A percentile compares a stretch with the other conserved stretches of the same genome.
Evolutionary conservation across 2,113 vertebrate genomes (phyloP).

Genomic region (Epinephelus lanceolatus): DNA sequence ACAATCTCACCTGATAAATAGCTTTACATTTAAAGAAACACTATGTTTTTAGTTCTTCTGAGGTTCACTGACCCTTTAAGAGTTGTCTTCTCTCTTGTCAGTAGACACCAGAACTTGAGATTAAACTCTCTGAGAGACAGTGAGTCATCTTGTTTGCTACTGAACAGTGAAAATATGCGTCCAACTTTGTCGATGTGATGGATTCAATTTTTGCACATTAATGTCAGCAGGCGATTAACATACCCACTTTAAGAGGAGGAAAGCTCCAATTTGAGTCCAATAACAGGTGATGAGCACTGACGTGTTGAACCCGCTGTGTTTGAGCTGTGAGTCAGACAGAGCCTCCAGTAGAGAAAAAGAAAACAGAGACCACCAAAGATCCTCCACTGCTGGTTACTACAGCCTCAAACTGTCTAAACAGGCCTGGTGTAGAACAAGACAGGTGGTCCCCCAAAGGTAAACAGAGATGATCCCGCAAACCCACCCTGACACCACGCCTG

Average conservation of each 20-base stretch:
- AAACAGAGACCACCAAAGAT: slow-evolving; percentile 74
- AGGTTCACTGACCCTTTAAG: too few relatives aligned
- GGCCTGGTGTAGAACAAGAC: slow-evolving; percentile 60
- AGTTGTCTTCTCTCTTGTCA: neutral
- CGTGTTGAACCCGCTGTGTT: neutral
- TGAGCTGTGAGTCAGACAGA: slow-evolving; percentile 24
- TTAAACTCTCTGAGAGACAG: neutral
- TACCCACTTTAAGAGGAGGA: neutral
- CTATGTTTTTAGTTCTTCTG: too few relatives aligned
- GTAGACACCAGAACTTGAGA: neutral
- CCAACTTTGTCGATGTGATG: neutral
- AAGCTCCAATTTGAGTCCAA: neutral
- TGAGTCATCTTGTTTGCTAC: neutral
- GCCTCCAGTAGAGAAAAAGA: slow-evolving; percentile 55
- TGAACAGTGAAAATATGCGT: neutral
- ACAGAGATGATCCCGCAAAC: slow-evolving; percentile 66
- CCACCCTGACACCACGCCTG: slow-evolving; percentile 39
- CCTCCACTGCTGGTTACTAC: slow-evolving; percentile 26
- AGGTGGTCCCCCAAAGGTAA: slow-evolving; percentile 73
- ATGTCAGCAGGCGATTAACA: neutral
- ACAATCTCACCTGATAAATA: too few relatives aligned
- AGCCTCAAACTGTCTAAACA: slow-evolving; percentile 55
- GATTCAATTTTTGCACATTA: neutral
- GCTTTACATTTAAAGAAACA: too few relatives aligned
- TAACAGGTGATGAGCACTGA: neutral